Evolutionary conservation across 1,140 invertebrate species (phyloP), one percentile per base, ranked within the genome.

Genomic region (Tetramorium parvispinum): DNA sequence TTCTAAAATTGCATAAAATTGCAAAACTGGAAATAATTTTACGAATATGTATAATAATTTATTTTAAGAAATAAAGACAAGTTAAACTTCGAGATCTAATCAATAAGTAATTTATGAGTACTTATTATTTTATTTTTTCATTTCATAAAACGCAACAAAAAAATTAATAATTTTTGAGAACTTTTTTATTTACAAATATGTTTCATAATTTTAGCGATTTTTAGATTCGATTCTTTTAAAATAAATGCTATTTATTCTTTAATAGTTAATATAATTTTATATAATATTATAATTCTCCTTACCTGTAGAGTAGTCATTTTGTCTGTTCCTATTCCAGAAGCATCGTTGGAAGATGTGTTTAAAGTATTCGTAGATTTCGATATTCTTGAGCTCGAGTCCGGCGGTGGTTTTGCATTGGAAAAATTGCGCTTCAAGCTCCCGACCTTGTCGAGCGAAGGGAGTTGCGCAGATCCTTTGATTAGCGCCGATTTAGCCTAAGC

Each of bases 241-340:
- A 5, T 57, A n/a, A 46, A 27, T 8, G 0, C 8, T 1, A 59
- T 24, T 78, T 10, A 16, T 24, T 61, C 16, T 77, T 16, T 32
- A 51, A 79, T 2, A 51, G 4, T 51, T 78, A 53, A 79, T 27
- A 37, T 55, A 32, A 43, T 40, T 37, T 21, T 57, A 18, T 18
- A 11, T 16, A 2, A 46, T 21, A 21, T 37, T 53, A 16, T 63
- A 27, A 82, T n/a, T 40, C n/a, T 18, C 16, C 32, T 68, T 89
- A 95, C 95, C 92, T 95, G 95, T 6, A 95, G 91, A 0, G 94
- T 95, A 10, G 94, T 93, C 94, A 95, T 95, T 92, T 95, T 95
- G 27, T 95, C 94, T 21, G 94, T 93, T 49, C 91, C 89, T 7
- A 87, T 65, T 85, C 86, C 85, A n/a, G 68, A 43, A 49, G 68